phyloP scores from a whole-genome alignment of 2,113 vertebrate species.

The Zapornia atra region DNA sequence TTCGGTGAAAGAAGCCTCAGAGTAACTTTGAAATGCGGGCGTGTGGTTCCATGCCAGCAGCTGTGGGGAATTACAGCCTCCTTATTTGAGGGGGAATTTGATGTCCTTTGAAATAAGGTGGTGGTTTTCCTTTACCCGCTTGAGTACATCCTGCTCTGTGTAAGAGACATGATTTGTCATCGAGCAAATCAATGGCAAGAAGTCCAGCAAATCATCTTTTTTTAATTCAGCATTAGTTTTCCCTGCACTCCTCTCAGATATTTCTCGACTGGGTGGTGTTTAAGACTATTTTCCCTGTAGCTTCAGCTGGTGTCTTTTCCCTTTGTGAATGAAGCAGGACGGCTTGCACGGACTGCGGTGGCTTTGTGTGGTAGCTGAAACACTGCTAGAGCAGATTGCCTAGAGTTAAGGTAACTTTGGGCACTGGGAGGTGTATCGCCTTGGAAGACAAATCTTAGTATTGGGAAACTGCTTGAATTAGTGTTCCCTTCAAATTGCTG shows the following conservation, averaged over 20 bases:
- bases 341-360: background rate
- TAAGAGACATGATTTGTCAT: background rate
- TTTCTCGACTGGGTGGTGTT: background rate
- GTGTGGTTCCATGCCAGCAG: background rate
- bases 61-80: background rate
- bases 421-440: background rate
- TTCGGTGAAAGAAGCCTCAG: background rate
- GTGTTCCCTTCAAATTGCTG: background rate
- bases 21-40: slow-evolving; percentile 17
- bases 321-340: background rate
- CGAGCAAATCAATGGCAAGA: background rate
- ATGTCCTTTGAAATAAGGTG: background rate
- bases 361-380: background rate
- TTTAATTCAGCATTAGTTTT: background rate
- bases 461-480: background rate
- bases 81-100: background rate
- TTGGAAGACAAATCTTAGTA: background rate
- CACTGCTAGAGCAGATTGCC: background rate
- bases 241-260: background rate
- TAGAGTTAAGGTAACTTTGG: background rate
- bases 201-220: background rate
- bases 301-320: background rate
- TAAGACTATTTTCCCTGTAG: background rate
- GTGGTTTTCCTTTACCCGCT: background rate
- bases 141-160: background rate